Evolutionary conservation across 2,797 vertebrate genomes (phyloP).

Genomic region (Tokudaia muenninki): DNA sequence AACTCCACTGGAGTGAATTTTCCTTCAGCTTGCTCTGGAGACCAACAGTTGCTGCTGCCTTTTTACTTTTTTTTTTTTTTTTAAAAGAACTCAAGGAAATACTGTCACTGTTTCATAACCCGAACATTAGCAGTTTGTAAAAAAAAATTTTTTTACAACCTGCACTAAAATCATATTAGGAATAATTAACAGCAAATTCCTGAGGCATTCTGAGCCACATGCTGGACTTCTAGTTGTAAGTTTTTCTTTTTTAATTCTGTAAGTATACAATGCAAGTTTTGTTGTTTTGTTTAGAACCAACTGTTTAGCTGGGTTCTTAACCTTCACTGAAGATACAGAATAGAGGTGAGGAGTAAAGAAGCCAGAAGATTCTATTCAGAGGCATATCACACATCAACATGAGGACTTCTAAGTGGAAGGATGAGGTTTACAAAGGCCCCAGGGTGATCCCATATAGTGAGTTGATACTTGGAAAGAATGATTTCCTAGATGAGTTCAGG

Average conservation of each 20-base stretch:
- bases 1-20: not conserved
- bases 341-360: not conserved
- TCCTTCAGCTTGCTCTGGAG: not conserved
- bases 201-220: not conserved
- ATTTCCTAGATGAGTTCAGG: not conserved
- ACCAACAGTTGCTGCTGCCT: not conserved
- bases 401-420: not conserved
- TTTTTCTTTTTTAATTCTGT: not conserved
- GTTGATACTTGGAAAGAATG: not conserved
- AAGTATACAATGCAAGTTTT: not conserved
- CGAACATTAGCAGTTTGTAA: not conserved
- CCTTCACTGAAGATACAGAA: not conserved
- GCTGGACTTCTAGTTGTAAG: not conserved
- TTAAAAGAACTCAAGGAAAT: too few relatives aligned
- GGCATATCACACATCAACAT: not conserved
- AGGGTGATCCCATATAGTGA: not conserved
- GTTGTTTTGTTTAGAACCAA: not conserved
- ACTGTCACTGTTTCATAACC: not conserved
- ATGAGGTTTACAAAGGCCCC: not conserved
- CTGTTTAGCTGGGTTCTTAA: constrained; percentile 14
- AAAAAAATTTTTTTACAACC: not conserved
- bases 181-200: not conserved
- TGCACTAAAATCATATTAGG: not conserved
- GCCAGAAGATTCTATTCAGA: not conserved
- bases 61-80: not conserved